These are phyloP conservation scores for Gymnorhina tibicen DNA, from an alignment of 2,113 vertebrate genomes.

Conservation along the genomic window DNA sequence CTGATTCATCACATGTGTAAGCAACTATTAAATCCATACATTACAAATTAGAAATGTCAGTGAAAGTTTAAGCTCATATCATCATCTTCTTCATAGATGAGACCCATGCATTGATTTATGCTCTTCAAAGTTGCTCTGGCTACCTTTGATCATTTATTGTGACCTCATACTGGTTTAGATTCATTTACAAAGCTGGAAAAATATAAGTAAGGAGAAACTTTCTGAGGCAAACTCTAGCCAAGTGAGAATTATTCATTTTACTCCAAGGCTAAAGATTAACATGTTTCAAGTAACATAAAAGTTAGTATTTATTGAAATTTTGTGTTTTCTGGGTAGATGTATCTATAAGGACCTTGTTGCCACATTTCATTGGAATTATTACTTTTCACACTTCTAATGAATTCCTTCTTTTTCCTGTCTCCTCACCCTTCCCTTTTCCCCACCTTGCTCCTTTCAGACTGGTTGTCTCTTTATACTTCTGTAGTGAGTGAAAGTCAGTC, in stretches of 20 bases:
- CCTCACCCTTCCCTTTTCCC: not conserved
- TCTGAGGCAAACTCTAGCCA: not conserved
- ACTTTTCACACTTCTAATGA: not conserved
- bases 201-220: not conserved
- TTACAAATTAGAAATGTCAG: not conserved
- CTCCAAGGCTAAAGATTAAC: not conserved
- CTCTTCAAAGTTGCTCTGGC: not conserved
- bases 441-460: not conserved
- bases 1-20: not conserved
- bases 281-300: not conserved
- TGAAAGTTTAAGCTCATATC: not conserved
- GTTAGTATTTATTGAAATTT: not conserved
- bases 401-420: not conserved
- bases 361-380: not conserved
- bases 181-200: not conserved
- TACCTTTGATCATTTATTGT: not conserved
- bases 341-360: not conserved
- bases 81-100: not conserved
- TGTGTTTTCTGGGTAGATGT: not conserved
- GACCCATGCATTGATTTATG: not conserved
- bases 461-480: not conserved
- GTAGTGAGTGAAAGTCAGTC: not conserved
- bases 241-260: fast-evolving
- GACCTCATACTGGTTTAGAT: not conserved
- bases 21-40: not conserved